Base-by-base conservation (phyloP, 1,140 invertebrate genomes). In the Lucilia sericata region DNA sequence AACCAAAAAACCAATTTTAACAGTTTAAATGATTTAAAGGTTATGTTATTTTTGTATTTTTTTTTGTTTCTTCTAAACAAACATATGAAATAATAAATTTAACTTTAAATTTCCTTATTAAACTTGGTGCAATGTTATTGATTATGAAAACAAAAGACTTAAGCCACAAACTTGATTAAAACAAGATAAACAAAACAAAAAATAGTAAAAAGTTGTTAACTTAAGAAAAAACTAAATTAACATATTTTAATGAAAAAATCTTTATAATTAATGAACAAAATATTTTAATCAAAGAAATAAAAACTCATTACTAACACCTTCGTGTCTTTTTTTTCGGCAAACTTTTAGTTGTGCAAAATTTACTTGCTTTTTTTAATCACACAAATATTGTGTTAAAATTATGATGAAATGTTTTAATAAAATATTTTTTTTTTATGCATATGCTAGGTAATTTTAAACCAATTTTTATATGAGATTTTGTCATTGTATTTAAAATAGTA, bases 101-200 rank as follows among this genome's bases (percentile, higher is more conserved):
- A 19, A 80, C 0, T 21, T 8, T 9, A 25, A 70, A 70, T 70
- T 70, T 70, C 65, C 65, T 70, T 70, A 9, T 25, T 21, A 47
- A 47, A 3, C 47, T 78, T 21, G 10, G n/a, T n/a, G 42, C 7
- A 42, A 8, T n/a, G 14, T 76, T 76, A 36, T 36, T 76, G 30
- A 36, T 55, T n/a, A 9, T 82, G 25, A 70, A 60, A 82, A 82
- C 51, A 82, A 65, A 65, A 82, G 81, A 82, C 55, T 82, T 47
- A 82, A 82, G 81, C 81, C 10, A 82, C 81, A 70, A 82, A 82
- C 81, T 60, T 82, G 51, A 36, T 82, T 65, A n/a, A 30, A 30
- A 30, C 25, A 30, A 30, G 25, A 30, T 30, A 30, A 30, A 42
- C 42, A 42, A 42, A 42, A 42, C 42, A 42, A 42, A 42, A 42